A percentile compares a stretch with the other conserved stretches of the same genome.
Evolutionary conservation across 53 echinoderm and acorn worm species (phyloP).

Genomic region (Echinometra lucunter): DNA sequence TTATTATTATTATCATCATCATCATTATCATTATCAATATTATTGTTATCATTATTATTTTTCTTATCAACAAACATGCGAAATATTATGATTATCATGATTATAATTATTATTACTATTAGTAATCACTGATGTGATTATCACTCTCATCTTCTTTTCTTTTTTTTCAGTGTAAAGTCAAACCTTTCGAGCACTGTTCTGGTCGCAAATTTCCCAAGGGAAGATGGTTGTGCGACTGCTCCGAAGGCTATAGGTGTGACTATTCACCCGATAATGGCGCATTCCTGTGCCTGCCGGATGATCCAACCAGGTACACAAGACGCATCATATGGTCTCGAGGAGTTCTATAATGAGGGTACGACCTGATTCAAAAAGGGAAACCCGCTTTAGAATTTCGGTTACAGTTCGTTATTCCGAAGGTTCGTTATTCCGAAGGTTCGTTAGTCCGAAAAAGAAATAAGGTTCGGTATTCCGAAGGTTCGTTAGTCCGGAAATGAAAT

Average conservation of each 20-base stretch:
- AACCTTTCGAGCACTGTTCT: slow-evolving; percentile 68
- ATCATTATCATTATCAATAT: too few relatives aligned
- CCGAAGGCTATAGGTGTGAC: slow-evolving; percentile 72
- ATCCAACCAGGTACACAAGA: slow-evolving; percentile 69
- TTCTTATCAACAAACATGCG: not conserved
- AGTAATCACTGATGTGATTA: too few relatives aligned
- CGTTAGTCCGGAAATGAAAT: too few relatives aligned
- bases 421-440: too few relatives aligned
- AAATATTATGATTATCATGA: too few relatives aligned
- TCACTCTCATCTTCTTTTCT: not conserved
- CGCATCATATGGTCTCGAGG: slow-evolving; percentile 70
- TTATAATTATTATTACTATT: too few relatives aligned
- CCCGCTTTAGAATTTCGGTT: too few relatives aligned
- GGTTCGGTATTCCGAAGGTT: too few relatives aligned
- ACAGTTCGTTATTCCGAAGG: too few relatives aligned
- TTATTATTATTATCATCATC: too few relatives aligned
- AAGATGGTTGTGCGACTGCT: slow-evolving; percentile 75
- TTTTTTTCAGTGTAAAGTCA: slow-evolving; percentile 66
- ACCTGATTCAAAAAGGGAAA: slow-evolving; percentile 47
- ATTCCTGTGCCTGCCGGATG: slow-evolving; percentile 71
- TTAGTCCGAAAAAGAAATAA: too few relatives aligned
- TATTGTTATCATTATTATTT: slow-evolving; percentile 4
- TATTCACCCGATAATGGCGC: slow-evolving; percentile 71
- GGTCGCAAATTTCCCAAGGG: slow-evolving; percentile 58
- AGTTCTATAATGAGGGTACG: slow-evolving; percentile 63